Evolutionary conservation across 2,888 invertebrate species (phyloP), one percentile per base, ranked within the genome.

Genomic region (Ophioninae sp.): DNA sequence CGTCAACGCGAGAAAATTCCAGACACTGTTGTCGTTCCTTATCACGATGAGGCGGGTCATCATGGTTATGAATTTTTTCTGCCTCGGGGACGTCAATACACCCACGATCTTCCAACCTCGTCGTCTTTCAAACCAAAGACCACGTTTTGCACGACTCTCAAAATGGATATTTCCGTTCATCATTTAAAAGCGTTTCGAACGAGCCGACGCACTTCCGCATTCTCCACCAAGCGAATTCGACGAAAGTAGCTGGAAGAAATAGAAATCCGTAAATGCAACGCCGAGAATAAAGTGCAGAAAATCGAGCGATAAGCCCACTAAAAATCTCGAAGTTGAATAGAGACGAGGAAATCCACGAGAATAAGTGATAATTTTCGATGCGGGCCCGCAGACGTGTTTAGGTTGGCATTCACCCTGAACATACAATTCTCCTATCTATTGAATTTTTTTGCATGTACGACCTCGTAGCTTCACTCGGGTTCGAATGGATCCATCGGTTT

Each of bases 401-500:
- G 68, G 21, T 68, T 21, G 21, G 37, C 59, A 61, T 72, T 72
- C 39, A 7, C 37, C 64, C n/a, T 17, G 69, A 44, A 57, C 21
- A 50, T 68, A 20, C 13, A 41, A 23, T 21, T 59, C 56, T 30
- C 6, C 59, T 37, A 70, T 74, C n/a, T 74, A 62, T 74, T 62
- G 44, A 62, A 30, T 30, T 30, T 62, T 41, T 64, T 74, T 23
- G 13, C 44, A 13, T 10, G 13, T 44, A 44, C 44, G 13, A 13
- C 7, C 13, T 8, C 44, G 44, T 44, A 13, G 44, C 44, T 13
- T 44, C n/a, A 23, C 8, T 23, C 0, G 41, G 39, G 56, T 13
- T 41, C 23, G 41, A 67, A 67, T 41, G 67, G 67, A 59, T 76
- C 61, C 76, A 59, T 67, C 59, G 76, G 67, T 76, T 67, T 67